Conservation (phyloP, 1,140 invertebrate genomes). For the Steinernema khuongi region DNA sequence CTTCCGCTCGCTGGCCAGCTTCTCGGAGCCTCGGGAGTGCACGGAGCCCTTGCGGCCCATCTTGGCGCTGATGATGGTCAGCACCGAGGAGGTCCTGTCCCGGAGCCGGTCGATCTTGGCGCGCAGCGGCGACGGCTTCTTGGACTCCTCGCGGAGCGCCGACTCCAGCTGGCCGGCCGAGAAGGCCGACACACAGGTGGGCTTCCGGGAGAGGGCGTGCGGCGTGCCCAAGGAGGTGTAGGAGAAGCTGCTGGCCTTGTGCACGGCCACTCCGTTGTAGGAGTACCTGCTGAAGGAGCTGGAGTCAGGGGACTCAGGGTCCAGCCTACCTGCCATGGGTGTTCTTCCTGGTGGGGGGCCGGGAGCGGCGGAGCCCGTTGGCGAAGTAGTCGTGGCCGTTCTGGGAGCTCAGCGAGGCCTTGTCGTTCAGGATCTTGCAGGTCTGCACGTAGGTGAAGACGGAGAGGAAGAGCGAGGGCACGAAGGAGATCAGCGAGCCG, state of each 20-base stretch:
- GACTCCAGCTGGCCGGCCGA: not conserved
- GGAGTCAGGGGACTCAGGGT: not conserved
- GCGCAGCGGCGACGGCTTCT: not conserved
- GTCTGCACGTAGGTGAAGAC: constrained; percentile 84
- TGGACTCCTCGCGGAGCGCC: not conserved
- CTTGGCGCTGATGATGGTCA: constrained; percentile 21
- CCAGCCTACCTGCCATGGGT: not conserved
- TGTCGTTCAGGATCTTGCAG: constrained; percentile 70
- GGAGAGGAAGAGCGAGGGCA: constrained; percentile 89
- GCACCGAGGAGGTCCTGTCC: constrained; percentile 21
- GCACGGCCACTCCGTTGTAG: not conserved
- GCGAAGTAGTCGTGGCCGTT: constrained; percentile 14
- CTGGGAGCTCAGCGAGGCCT: constrained; percentile 53
- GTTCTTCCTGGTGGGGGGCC: constrained; percentile 35
- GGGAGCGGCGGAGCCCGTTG: constrained; percentile 47
- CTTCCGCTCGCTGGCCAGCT: constrained; percentile 77
- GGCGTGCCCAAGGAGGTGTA: constrained; percentile 18
- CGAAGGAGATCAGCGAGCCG: constrained; percentile 87
- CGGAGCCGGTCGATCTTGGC: constrained; percentile 22
- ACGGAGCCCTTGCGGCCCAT: constrained; percentile 25
- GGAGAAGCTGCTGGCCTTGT: constrained; percentile 20
- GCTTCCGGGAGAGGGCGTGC: not conserved
- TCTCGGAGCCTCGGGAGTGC: constrained; percentile 60
- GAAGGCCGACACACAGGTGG: not conserved
- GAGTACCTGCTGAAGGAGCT: not conserved